Evolutionary conservation across 2,113 vertebrate genomes (phyloP), one percentile per base, ranked within the genome.

Genomic region (Pleuronectes platessa): DNA sequence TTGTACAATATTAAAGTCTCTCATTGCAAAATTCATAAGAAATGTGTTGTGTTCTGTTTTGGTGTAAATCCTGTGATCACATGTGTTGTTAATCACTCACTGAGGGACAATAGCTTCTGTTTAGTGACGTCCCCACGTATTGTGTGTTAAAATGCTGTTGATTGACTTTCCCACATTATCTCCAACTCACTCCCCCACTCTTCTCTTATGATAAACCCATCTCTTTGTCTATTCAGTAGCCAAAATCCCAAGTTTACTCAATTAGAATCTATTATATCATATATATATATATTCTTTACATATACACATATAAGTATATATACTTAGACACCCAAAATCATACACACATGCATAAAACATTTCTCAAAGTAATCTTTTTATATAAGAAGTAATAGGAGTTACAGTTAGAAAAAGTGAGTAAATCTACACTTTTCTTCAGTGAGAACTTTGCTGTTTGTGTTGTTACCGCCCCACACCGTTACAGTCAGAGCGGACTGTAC

Each of bases 81-180:
- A 35, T 31, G 35, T 37, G 35, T 20, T 11, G 3, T 61, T 8
- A 53, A 20, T 51, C 40, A 42, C 40, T 42, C 40, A 42, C 12
- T 12, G 40, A 42, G 40, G 40, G 11, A 42, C 40, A 11, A 42
- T 5, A 18, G 11, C 15, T 26, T 1, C 40, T 49, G 24, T 27
- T 61, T 12, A 35, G 47, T 61, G 49, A 58, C 18, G 18, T 51
- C 40, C 1, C 7, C 47, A 53, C 12, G 12, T 42, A 42, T 3
- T 12, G 26, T 74, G 7, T 61, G 68, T 10, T 31, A 14, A 66
- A 54, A 42, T 35, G 51, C 27, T 24, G 3, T 20, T 78, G 45
- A 70, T 18, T 70, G 54, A 15, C 24, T 74, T 55, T 72, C 11
- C 24, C 40, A 42, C 40, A 42, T 42, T 42, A 8, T 51, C 42